A percentile compares a stretch with the other conserved stretches of the same genome.
phyloP scores from a whole-genome alignment of 1,140 invertebrate species.

The Delia radicum region DNA sequence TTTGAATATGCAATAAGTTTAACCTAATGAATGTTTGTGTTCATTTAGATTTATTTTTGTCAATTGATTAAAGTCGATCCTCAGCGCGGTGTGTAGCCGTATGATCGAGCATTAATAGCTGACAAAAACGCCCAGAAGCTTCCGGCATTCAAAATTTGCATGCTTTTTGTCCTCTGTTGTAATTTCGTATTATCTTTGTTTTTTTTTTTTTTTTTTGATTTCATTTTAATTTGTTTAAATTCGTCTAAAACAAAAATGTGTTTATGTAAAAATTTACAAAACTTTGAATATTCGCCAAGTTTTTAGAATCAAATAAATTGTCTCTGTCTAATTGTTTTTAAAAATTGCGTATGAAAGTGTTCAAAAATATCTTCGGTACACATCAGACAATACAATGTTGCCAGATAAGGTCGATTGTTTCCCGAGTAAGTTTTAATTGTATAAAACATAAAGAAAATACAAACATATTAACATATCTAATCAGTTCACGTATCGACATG shows the following conservation, averaged over 20 bases:
- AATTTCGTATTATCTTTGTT: neutral
- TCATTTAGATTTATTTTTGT: neutral
- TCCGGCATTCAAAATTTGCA: neutral
- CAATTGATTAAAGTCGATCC: neutral
- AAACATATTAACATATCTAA: too few species aligned
- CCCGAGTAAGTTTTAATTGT: too few species aligned
- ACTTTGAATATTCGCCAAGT: conserved; percentile 9
- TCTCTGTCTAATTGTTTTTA: neutral
- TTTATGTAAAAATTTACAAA: conserved; percentile 19
- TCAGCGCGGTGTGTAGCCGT: neutral
- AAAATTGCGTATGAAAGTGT: neutral
- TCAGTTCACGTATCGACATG: too few species aligned
- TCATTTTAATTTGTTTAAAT: neutral
- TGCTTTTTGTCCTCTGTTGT: neutral
- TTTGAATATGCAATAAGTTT: neutral
- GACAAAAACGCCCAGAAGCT: neutral
- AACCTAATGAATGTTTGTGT: neutral
- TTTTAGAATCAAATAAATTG: neutral
- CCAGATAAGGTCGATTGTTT: too few species aligned
- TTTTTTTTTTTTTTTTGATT: neutral
- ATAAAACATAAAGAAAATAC: too few species aligned
- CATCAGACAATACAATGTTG: too few species aligned
- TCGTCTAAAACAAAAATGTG: neutral
- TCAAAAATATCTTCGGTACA: neutral
- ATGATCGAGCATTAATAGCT: too few species aligned